Percentiles rank a stretch among this genome's conserved stretches.
phyloP scores from a whole-genome alignment of 64 coral and sea anemone species.

The Exaiptasia diaphana region DNA sequence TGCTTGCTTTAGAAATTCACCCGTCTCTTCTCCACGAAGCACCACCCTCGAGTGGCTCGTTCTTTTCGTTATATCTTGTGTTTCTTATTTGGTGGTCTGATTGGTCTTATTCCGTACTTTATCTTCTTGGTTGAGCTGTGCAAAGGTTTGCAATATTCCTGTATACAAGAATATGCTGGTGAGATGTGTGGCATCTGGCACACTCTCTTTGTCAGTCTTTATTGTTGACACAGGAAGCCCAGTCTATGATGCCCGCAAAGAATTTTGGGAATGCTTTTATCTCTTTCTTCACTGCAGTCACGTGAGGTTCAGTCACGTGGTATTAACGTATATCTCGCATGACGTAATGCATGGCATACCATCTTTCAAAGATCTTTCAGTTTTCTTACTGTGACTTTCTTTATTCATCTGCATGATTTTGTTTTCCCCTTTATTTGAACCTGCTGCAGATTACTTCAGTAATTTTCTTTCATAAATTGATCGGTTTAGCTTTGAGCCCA shows the following conservation, averaged over 20 bases:
- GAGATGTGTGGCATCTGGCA: constrained; percentile 39
- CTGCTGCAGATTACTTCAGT: not conserved
- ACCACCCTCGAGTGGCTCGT: constrained; percentile 70
- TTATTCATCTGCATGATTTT: not conserved
- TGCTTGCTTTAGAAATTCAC: constrained; percentile 43
- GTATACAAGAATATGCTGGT: constrained; percentile 72
- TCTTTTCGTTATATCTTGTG: constrained; percentile 70
- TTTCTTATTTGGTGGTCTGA: constrained; percentile 66
- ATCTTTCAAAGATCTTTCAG: too few relatives aligned
- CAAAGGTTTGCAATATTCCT: constrained; percentile 88
- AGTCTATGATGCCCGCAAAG: not conserved
- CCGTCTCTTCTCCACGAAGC: constrained; percentile 59
- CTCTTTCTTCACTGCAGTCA: not conserved
- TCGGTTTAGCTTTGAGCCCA: too few relatives aligned
- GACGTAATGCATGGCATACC: too few relatives aligned
- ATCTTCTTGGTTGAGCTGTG: constrained; percentile 81
- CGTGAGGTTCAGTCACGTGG: too few relatives aligned
- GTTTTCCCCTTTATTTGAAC: not conserved
- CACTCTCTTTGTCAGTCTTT: not conserved
- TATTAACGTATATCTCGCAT: not conserved
- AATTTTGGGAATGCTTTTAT: not conserved
- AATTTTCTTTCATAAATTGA: too few relatives aligned
- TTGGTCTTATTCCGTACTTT: constrained; percentile 87
- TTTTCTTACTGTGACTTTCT: not conserved
- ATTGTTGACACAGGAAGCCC: not conserved